Conservation (phyloP, 2,797 vertebrate genomes). For the Dicrostonyx torquatus region DNA sequence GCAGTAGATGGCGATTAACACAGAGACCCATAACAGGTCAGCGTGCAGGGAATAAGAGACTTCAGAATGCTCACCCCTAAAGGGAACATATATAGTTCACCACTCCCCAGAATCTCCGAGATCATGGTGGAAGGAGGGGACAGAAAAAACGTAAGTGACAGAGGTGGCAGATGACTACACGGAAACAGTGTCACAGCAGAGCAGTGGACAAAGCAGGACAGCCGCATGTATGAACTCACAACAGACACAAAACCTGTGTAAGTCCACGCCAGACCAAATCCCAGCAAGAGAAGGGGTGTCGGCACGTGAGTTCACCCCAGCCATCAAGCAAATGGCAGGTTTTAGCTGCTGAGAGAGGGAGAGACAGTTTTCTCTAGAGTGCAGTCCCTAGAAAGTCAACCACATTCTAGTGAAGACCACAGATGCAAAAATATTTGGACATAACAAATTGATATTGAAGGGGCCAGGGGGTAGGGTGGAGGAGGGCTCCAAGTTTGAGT, state of each 20-base stretch:
- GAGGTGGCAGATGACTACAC: too few relatives aligned
- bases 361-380: not conserved
- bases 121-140: not conserved
- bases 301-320: not conserved
- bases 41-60: not conserved
- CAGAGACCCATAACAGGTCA: too few relatives aligned
- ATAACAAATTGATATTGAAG: not conserved
- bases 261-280: not conserved
- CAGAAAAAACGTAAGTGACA: not conserved
- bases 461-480: fast-evolving
- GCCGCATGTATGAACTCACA: not conserved
- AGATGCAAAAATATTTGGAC: not conserved
- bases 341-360: not conserved
- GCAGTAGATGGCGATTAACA: not conserved
- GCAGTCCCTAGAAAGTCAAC: too few relatives aligned
- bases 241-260: not conserved
- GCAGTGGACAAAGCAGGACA: not conserved
- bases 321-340: not conserved
- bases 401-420: not conserved
- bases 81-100: not conserved
- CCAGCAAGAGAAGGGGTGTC: not conserved
- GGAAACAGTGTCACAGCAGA: not conserved
- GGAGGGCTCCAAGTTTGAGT: not conserved
- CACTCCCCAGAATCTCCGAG: not conserved
- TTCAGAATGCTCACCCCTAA: not conserved